Evolutionary conservation across 2,888 invertebrate species (phyloP).

Genomic region (Arge pagana): DNA sequence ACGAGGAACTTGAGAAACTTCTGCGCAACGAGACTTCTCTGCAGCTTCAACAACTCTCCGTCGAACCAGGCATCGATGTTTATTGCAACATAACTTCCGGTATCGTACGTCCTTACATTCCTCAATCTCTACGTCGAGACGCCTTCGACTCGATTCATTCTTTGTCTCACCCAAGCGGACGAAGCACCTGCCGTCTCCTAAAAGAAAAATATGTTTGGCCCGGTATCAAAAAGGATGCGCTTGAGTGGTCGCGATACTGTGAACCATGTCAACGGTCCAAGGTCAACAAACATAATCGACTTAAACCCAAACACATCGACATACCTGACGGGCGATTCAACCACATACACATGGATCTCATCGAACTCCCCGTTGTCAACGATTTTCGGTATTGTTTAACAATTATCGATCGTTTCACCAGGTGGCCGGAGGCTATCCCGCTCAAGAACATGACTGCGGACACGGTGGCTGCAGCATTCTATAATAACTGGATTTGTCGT

Average conservation of each 20-base stretch:
- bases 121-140: too few species aligned
- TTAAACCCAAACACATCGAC: conserved; percentile 1
- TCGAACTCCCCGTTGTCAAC: conserved; percentile 28
- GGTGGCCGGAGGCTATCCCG: conserved; percentile 42
- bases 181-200: not conserved
- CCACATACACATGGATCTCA: conserved; percentile 30
- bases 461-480: conserved; percentile 37
- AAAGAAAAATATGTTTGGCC: conserved; percentile 22
- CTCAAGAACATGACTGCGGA: conserved; percentile 38
- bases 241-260: conserved; percentile 8
- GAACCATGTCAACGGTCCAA: conserved; percentile 15
- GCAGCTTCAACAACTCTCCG: not conserved
- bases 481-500: conserved; percentile 38
- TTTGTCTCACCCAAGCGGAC: conserved; percentile 14
- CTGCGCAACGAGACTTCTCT: conserved; percentile 10
- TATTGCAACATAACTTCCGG: too few species aligned
- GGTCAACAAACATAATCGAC: conserved; percentile 9
- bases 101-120: too few species aligned
- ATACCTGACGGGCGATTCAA: conserved; percentile 22
- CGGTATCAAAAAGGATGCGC: not conserved
- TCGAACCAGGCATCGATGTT: conserved; percentile 1
- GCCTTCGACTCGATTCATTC: too few species aligned
- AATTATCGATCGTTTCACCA: conserved; percentile 39
- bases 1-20: not conserved
- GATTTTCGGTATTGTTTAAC: conserved; percentile 43